phyloP scores from a whole-genome alignment of 1,140 invertebrate genomes.

The Ericerus pela region DNA sequence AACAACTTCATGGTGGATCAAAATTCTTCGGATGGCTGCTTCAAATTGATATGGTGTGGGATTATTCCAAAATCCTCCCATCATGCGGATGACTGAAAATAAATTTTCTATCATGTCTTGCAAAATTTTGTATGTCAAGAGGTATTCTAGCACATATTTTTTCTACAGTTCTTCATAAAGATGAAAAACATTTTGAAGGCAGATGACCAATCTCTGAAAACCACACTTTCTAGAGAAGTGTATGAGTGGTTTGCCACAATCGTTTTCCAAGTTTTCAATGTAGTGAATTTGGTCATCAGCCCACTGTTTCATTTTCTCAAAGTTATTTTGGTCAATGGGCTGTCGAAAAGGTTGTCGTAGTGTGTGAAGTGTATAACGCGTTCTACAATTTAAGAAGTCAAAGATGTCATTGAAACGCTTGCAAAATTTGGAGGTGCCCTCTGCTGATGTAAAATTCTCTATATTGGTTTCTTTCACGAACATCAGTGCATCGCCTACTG shows the following conservation, averaged over 20 bases:
- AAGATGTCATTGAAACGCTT: constrained; percentile 13
- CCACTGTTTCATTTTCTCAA: neutral
- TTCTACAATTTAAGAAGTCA: constrained; percentile 13
- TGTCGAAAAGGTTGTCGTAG: neutral
- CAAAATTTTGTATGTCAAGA: neutral
- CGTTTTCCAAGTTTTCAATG: neutral
- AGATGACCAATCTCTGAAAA: constrained; percentile 4
- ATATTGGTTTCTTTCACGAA: constrained; percentile 4
- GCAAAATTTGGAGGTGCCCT: constrained; percentile 5
- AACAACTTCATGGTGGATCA: neutral
- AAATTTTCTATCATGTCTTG: constrained; percentile 9
- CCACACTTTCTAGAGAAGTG: neutral
- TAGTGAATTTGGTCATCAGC: neutral
- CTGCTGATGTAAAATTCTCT: neutral
- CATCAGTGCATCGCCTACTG: constrained; percentile 6
- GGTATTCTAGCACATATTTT: neutral
- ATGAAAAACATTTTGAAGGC: neutral
- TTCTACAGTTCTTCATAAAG: neutral
- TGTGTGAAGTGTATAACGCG: neutral
- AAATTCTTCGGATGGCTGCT: neutral
- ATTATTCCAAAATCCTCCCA: constrained; percentile 6
- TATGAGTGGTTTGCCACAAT: neutral
- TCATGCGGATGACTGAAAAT: constrained; percentile 5
- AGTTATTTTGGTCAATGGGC: neutral
- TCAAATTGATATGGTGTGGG: constrained; percentile 1